A percentile compares a stretch with the other conserved stretches of the same genome.
phyloP scores from a whole-genome alignment of 2,797 vertebrate species.

The Gymnopithys bicolor region DNA sequence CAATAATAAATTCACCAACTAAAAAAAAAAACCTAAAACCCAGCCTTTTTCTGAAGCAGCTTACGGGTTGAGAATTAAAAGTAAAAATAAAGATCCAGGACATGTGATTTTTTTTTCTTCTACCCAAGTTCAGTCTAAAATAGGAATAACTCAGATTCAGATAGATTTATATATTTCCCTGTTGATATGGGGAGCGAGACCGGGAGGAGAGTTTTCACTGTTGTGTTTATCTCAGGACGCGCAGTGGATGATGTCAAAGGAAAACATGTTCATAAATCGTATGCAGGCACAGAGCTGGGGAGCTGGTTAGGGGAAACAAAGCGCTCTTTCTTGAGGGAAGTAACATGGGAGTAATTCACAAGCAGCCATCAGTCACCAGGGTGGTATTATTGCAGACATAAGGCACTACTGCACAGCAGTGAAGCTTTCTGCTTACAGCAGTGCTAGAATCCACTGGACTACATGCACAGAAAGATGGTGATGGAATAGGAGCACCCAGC shows the following conservation, averaged over 20 bases:
- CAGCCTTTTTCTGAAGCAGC: not conserved
- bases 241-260: not conserved
- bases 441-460: not conserved
- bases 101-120: not conserved
- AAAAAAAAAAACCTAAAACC: not conserved
- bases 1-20: not conserved
- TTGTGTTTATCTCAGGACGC: no score
- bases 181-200: accelerated
- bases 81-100: not conserved
- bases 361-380: not conserved
- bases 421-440: not conserved
- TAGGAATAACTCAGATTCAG: not conserved
- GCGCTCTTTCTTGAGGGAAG: not conserved
- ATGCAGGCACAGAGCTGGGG: not conserved
- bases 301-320: not conserved
- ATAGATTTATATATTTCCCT: not conserved
- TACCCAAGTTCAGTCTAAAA: not conserved
- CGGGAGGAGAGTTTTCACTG: not conserved
- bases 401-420: not conserved
- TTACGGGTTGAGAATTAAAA: not conserved
- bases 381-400: not conserved
- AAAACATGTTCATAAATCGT: not conserved
- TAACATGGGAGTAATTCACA: not conserved
- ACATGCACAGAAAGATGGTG: not conserved
- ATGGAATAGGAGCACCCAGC: not conserved